Conservation (phyloP, 2,113 vertebrate genomes). For the Nibea albiflora region DNA sequence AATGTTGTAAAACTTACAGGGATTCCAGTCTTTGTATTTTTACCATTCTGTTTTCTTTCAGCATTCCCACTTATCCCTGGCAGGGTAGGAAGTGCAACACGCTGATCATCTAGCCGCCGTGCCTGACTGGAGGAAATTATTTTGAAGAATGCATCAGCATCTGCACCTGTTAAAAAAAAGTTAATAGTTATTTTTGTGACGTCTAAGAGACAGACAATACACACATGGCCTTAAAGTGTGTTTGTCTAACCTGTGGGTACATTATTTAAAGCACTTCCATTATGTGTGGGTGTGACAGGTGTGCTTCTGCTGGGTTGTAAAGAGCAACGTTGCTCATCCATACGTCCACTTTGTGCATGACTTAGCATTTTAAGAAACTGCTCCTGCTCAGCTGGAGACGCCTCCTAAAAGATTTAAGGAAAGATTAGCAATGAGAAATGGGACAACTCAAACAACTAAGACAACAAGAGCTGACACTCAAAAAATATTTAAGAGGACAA, state of each 20-base stretch:
- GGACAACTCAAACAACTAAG: neutral
- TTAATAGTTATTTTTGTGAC: slow-evolving; percentile 20
- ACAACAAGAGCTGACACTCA: neutral
- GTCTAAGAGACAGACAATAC: slow-evolving; percentile 5
- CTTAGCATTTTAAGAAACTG: slow-evolving; percentile 86
- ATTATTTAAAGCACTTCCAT: slow-evolving; percentile 53
- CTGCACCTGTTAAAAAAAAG: slow-evolving; percentile 67
- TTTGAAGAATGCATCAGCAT: slow-evolving; percentile 85
- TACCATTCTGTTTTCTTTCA: slow-evolving; percentile 46
- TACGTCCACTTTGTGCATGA: slow-evolving; percentile 84
- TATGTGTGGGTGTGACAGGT: slow-evolving; percentile 57
- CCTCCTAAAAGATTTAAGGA: slow-evolving; percentile 47
- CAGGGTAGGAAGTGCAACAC: slow-evolving; percentile 47
- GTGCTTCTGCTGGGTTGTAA: slow-evolving; percentile 75
- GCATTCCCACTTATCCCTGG: slow-evolving; percentile 59
- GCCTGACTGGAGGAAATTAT: slow-evolving; percentile 51
- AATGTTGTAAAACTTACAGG: slow-evolving; percentile 40
- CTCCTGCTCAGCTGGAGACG: slow-evolving; percentile 78
- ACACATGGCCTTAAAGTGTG: slow-evolving; percentile 12
- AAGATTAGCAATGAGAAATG: neutral
- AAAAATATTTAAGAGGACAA: neutral
- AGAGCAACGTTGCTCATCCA: slow-evolving; percentile 89
- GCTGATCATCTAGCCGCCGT: slow-evolving; percentile 58
- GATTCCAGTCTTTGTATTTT: slow-evolving; percentile 28
- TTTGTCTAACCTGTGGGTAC: slow-evolving; percentile 61